A percentile compares a stretch with the other conserved stretches of the same genome.
Conservation (phyloP, 2,797 vertebrate genomes). For the Coregonus sp. region DNA sequence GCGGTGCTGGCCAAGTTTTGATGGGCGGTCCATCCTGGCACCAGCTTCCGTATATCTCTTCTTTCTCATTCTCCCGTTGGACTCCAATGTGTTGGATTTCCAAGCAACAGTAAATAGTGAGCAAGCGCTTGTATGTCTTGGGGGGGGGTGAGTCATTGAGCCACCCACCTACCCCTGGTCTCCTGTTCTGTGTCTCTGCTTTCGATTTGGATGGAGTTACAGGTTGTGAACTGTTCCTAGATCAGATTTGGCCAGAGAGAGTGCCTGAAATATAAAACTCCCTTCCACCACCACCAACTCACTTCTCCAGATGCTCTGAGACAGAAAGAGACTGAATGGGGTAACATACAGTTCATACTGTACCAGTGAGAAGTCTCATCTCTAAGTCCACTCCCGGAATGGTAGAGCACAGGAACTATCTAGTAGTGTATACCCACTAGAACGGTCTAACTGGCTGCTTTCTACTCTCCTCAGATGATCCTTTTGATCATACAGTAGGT, state of each 20-base stretch:
- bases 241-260: background rate
- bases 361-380: background rate
- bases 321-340: background rate
- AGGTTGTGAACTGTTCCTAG: background rate
- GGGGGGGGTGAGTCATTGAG: background rate
- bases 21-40: background rate
- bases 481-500: background rate
- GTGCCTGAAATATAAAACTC: background rate
- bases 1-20: background rate
- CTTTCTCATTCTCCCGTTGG: background rate
- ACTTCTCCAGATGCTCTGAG: background rate
- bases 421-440: background rate
- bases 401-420: too few species aligned
- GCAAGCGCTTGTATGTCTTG: background rate
- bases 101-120: background rate
- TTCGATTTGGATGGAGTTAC: slow-evolving; percentile 1
- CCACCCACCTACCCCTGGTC: background rate
- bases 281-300: background rate
- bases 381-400: slow-evolving; percentile 23
- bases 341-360: background rate
- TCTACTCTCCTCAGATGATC: background rate
- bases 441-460: background rate
- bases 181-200: slow-evolving; percentile 1
- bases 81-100: background rate
- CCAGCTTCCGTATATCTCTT: background rate